A percentile compares a stretch with the other conserved stretches of the same genome.
phyloP scores from a whole-genome alignment of 2,113 vertebrate species.

The Brachirus orientalis region DNA sequence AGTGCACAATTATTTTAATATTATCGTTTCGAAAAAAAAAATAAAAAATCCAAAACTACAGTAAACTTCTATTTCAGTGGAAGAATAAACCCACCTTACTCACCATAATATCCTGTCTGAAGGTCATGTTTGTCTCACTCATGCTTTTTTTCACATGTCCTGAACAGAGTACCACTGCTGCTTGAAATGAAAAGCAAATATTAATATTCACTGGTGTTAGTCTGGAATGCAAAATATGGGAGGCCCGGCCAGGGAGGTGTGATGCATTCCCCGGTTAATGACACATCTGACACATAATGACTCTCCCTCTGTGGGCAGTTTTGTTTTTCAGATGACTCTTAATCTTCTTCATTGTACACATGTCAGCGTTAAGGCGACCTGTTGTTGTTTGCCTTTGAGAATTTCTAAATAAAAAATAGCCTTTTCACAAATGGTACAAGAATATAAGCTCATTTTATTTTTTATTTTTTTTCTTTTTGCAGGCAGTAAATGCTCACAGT shows the following conservation, averaged over 20 bases:
- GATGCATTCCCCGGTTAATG: slow-evolving; percentile 76
- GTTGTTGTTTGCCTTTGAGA: slow-evolving; percentile 2
- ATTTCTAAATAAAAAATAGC: background rate
- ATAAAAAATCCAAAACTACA: slow-evolving; percentile 29
- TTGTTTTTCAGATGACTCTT: slow-evolving; percentile 33
- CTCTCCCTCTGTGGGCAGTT: slow-evolving; percentile 34
- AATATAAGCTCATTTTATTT: too few species aligned
- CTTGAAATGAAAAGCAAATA: slow-evolving; percentile 87
- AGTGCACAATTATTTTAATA: slow-evolving; percentile 34
- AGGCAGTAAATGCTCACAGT: background rate
- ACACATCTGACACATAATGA: slow-evolving; percentile 41
- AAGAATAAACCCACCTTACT: slow-evolving; percentile 35
- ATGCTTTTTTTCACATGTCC: slow-evolving; percentile 45
- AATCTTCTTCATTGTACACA: slow-evolving; percentile 10
- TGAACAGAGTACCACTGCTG: slow-evolving; percentile 64
- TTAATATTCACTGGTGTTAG: slow-evolving; percentile 81
- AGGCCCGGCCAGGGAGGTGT: slow-evolving; percentile 61
- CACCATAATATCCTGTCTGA: slow-evolving; percentile 75
- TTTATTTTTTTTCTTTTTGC: background rate
- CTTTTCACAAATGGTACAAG: too few species aligned
- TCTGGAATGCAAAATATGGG: slow-evolving; percentile 75
- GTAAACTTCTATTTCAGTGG: slow-evolving; percentile 42
- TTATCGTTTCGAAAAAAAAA: slow-evolving; percentile 24
- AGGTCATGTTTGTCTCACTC: slow-evolving; percentile 57
- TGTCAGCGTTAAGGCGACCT: background rate